These are phyloP conservation scores for Drosophila phalerata DNA, from an alignment of 2,888 invertebrate species.

Conservation along the genomic window DNA sequence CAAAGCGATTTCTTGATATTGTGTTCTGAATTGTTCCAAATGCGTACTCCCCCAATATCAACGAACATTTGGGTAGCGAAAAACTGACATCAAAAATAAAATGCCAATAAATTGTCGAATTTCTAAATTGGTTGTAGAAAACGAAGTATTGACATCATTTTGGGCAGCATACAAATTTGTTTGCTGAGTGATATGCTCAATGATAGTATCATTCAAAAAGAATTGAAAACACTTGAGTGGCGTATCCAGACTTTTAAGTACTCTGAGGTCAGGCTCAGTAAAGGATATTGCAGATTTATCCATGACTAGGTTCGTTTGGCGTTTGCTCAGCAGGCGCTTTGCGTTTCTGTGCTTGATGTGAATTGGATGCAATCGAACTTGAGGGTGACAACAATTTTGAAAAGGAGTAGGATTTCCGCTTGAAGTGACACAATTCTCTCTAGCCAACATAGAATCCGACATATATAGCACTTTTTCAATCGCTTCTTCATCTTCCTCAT, in stretches of 20 bases:
- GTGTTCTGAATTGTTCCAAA: constrained; percentile 2
- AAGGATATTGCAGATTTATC: constrained; percentile 8
- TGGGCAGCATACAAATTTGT: neutral
- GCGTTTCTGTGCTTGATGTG: constrained; percentile 21
- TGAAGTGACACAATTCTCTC: constrained; percentile 6
- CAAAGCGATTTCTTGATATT: constrained; percentile 5
- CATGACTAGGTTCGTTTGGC: constrained; percentile 5
- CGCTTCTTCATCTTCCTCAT: too few species aligned
- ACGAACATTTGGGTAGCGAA: neutral
- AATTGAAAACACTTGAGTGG: constrained; percentile 4
- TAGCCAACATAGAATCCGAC: too few species aligned
- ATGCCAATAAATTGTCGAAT: constrained; percentile 1
- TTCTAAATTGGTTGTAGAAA: neutral
- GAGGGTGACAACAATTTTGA: constrained; percentile 25
- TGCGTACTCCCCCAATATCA: constrained; percentile 2
- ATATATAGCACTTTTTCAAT: too few species aligned
- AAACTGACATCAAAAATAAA: neutral
- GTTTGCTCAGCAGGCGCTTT: constrained; percentile 27
- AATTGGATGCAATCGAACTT: constrained; percentile 30
- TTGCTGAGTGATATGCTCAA: constrained; percentile 1
- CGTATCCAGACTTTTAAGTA: constrained; percentile 3
- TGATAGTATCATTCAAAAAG: constrained; percentile 11
- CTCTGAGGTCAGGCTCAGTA: constrained; percentile 7
- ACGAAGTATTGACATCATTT: neutral
- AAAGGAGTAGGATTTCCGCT: constrained; percentile 3